Evolutionary conservation across 1,140 invertebrate genomes (phyloP), one percentile per base, ranked within the genome.

Genomic region (Trichonephila inaurata): DNA sequence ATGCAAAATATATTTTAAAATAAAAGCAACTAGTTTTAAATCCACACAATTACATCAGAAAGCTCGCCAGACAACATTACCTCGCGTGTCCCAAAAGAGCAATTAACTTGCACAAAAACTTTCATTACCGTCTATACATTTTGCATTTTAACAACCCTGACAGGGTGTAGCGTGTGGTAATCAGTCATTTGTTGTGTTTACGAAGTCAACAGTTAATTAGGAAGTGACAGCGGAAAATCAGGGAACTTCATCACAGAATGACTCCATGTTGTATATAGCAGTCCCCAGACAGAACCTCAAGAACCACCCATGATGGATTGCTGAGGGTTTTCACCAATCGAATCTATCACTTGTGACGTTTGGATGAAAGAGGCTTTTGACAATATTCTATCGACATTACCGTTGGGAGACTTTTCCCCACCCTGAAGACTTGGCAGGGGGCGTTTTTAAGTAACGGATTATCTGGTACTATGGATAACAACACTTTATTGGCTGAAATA

Each of bases 261-360:
- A 64, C 62, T 18, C 62, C 62, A 19, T 64, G 21, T 21, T 51
- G 51, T 64, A 64, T 64, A 21, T 64, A 64, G 62, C 18, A 18
- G 18, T 33, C 24, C 12, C 28, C 69, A 28, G 69, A 33, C 69
- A 24, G 69, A 24, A 72, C 28, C 72, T 28, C 16, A 28, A 77
- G 72, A 18, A 40, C 72, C 33, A 16, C 72, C 72, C 6, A 18
- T 40, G 72, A 77, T 77, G 72, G 72, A 77, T 77, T 5, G 72
- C 10, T 7, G 33, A 77, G 28, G 4, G 24, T 40, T 77, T 33
- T 24, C 18, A 6, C 16, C 72, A 40, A 77, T 40, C 72, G 72
- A 77, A 77, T 77, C 72, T 77, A 33, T 77, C 72, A 77, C 72
- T 77, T 18, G 28, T 40, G 72, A 77, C 72, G 72, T 77, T 40